Percentiles rank a stretch among this genome's conserved stretches.
Evolutionary conservation across 2,888 invertebrate genomes (phyloP).

Genomic region (Epirrita christyi): DNA sequence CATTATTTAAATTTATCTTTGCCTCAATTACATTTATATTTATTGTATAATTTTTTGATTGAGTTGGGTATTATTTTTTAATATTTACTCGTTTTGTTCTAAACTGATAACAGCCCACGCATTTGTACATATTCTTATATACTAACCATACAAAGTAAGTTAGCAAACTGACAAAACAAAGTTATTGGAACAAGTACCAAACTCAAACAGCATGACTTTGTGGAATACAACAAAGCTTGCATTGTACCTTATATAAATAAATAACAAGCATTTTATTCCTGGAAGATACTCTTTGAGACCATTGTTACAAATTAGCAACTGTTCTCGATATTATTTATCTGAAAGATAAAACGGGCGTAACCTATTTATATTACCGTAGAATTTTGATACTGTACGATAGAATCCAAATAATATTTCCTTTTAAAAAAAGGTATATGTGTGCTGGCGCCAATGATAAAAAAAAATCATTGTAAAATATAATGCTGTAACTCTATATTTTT

Average conservation of each 20-base stretch:
- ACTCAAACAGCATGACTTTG: conserved; percentile 31
- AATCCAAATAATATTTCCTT: conserved; percentile 6
- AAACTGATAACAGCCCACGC: neutral
- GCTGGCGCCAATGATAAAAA: conserved; percentile 28
- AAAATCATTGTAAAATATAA: neutral
- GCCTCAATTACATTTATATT: neutral
- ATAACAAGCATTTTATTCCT: conserved; percentile 53
- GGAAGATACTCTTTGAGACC: conserved; percentile 61
- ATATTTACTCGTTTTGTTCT: neutral
- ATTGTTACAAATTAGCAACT: conserved; percentile 53
- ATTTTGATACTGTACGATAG: conserved; percentile 34
- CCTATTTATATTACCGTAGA: conserved; percentile 42
- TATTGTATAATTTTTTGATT: neutral
- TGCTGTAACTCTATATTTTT: neutral
- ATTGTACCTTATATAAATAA: conserved; percentile 56
- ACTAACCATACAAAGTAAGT: conserved; percentile 15
- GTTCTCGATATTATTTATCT: conserved; percentile 34
- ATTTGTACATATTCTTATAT: neutral
- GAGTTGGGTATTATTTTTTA: neutral
- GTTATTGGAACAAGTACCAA: conserved; percentile 39
- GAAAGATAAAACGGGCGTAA: conserved; percentile 38
- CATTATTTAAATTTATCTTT: conserved; percentile 4
- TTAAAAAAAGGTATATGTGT: conserved; percentile 14
- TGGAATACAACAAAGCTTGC: conserved; percentile 50
- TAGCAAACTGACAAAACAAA: conserved; percentile 16